phyloP scores from a whole-genome alignment of 2,113 vertebrate genomes.

The Scartelaos histophorus region DNA sequence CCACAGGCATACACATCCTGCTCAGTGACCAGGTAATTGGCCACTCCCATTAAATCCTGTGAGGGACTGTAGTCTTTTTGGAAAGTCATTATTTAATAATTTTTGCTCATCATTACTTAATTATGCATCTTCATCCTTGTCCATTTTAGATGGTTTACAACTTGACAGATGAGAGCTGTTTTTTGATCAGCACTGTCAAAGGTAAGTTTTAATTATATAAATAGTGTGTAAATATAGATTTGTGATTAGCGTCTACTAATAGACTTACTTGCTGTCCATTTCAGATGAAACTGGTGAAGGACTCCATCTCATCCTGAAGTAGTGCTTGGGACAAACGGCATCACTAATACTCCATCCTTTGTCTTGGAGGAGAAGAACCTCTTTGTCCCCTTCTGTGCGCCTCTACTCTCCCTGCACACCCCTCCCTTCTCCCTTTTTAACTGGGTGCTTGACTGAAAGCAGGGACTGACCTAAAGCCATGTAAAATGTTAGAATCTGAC shows the following conservation, averaged over 20 bases:
- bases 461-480: conserved; percentile 71
- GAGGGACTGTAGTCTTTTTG: not conserved
- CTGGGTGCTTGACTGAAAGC: conserved; percentile 48
- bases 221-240: not conserved
- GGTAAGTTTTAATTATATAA: conserved; percentile 70
- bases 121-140: not conserved
- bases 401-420: conserved; percentile 42
- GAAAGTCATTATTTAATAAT: not conserved
- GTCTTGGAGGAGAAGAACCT: conserved; percentile 66
- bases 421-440: conserved; percentile 55
- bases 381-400: conserved; percentile 50
- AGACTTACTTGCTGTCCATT: conserved; percentile 14
- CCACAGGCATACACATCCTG: conserved; percentile 92
- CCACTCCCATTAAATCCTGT: not conserved
- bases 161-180: conserved; percentile 94
- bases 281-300: conserved; percentile 91
- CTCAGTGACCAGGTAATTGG: conserved; percentile 89
- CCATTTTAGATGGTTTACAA: conserved; percentile 93
- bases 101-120: not conserved
- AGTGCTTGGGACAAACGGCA: conserved; percentile 67
- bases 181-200: conserved; percentile 93
- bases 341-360: conserved; percentile 65
- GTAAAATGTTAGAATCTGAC: conserved; percentile 86
- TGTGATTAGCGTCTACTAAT: not conserved
- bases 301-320: conserved; percentile 95